phyloP scores from a whole-genome alignment of 2,113 vertebrate genomes.

The Emydocephalus ijimae region DNA sequence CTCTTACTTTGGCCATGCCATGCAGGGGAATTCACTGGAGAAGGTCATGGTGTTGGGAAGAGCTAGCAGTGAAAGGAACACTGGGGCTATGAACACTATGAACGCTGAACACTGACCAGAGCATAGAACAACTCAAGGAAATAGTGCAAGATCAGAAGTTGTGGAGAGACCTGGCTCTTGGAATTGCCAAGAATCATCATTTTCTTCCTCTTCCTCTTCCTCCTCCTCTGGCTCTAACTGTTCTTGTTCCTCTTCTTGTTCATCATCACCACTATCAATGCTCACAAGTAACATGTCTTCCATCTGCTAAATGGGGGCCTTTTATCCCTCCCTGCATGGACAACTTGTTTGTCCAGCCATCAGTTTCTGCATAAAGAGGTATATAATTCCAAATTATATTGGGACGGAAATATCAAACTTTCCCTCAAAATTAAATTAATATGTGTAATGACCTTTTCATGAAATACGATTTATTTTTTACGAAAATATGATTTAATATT shows the following conservation, averaged over 20 bases:
- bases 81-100: too few relatives aligned
- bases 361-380: neutral
- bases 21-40: too few relatives aligned
- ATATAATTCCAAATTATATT: neutral
- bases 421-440: neutral
- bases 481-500: neutral
- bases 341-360: neutral
- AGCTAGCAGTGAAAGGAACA: too few relatives aligned
- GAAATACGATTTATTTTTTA: neutral
- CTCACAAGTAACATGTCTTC: neutral
- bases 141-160: too few relatives aligned
- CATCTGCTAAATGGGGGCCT: neutral
- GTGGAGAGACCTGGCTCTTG: neutral
- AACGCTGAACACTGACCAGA: too few relatives aligned
- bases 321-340: neutral
- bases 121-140: too few relatives aligned
- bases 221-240: rapidly evolving
- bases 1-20: neutral
- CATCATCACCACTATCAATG: too few relatives aligned
- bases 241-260: too few relatives aligned
- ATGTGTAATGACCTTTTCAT: neutral
- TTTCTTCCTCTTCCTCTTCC: too few relatives aligned
- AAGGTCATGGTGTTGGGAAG: too few relatives aligned
- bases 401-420: neutral
- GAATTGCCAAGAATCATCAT: neutral